These are phyloP conservation scores for Fragum fragum DNA, from an alignment of 2,888 invertebrate genomes.

Conservation along the genomic window DNA sequence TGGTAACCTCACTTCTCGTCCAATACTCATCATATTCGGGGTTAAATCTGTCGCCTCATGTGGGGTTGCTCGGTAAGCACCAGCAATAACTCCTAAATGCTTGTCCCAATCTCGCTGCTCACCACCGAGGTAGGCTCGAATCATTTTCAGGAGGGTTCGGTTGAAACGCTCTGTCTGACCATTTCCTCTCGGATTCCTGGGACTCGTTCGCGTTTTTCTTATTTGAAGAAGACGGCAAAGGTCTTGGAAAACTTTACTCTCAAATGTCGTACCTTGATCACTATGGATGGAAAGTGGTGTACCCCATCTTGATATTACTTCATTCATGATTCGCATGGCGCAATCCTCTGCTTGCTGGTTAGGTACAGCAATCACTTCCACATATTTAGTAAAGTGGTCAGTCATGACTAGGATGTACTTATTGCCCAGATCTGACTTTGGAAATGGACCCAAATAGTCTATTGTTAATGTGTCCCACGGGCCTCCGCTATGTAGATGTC, in stretches of 20 bases:
- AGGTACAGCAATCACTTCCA: conserved; percentile 40
- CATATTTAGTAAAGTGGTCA: conserved; percentile 55
- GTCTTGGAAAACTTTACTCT: too few species aligned
- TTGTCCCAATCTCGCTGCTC: too few species aligned
- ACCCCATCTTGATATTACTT: conserved; percentile 47
- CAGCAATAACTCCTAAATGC: too few species aligned
- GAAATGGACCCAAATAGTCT: conserved; percentile 53
- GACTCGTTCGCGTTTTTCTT: conserved; percentile 44
- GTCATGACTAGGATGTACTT: conserved; percentile 44
- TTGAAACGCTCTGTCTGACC: conserved; percentile 32
- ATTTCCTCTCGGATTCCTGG: conserved; percentile 57
- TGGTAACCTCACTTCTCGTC: too few species aligned
- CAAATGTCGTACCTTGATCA: conserved; percentile 37
- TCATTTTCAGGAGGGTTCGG: too few species aligned
- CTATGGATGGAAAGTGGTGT: conserved; percentile 37
- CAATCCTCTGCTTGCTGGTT: conserved; percentile 50
- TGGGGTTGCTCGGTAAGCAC: too few species aligned
- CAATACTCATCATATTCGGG: too few species aligned
- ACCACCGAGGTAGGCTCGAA: too few species aligned
- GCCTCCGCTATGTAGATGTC: conserved; percentile 93
- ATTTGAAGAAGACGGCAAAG: conserved; percentile 34
- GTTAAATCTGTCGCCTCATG: too few species aligned
- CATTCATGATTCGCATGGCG: conserved; percentile 38
- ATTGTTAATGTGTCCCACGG: conserved; percentile 46
- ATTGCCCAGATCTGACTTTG: conserved; percentile 39